A percentile compares a stretch with the other conserved stretches of the same genome.
These are phyloP conservation scores for Cariama cristata DNA, from an alignment of 2,113 vertebrate species.

Conservation along the genomic window DNA sequence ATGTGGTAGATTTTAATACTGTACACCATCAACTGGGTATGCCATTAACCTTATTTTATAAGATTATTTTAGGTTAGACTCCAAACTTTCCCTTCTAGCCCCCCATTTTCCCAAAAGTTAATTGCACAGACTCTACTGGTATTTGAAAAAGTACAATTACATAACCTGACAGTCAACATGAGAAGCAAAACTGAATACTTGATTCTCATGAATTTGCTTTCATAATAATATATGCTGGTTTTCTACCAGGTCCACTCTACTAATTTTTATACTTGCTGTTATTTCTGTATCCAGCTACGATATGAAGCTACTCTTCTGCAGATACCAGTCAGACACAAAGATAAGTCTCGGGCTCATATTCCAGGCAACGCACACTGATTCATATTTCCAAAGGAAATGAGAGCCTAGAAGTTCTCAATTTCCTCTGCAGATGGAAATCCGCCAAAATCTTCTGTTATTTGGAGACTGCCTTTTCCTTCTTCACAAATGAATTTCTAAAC, in stretches of 20 bases:
- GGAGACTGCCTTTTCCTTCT: conserved; percentile 55
- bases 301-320: background rate
- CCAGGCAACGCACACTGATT: background rate
- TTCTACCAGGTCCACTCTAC: background rate
- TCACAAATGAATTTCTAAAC: conserved; percentile 52
- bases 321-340: background rate
- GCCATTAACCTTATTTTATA: background rate
- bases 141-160: background rate
- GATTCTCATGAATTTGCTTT: background rate
- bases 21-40: background rate
- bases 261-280: background rate
- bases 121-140: background rate
- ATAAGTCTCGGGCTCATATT: background rate
- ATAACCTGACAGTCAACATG: background rate
- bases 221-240: background rate
- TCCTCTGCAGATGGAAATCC: background rate
- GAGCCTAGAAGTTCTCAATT: conserved; percentile 19
- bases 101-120: background rate
- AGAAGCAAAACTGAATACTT: background rate
- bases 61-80: background rate
- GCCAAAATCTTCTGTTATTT: conserved; percentile 14
- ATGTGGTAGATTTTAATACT: background rate
- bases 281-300: background rate
- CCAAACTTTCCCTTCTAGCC: background rate
- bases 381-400: conserved; percentile 51